Evolutionary conservation across 2,797 vertebrate genomes (phyloP), one percentile per base, ranked within the genome.

Genomic region (Salmo trutta): DNA sequence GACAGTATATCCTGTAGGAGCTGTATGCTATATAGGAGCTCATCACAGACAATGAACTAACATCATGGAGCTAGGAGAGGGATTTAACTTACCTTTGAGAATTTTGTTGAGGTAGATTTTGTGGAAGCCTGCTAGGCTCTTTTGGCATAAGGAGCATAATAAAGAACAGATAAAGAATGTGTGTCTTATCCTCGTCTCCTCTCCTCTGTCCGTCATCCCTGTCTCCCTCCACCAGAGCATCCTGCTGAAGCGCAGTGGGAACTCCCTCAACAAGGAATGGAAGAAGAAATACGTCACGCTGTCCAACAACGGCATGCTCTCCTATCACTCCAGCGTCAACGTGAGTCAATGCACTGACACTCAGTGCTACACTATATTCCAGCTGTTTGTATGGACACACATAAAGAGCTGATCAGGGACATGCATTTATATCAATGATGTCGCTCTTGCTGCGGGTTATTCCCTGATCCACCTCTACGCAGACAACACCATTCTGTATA

Each of bases 211-310:
- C 5, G 15, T 36, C 59, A 82, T 78, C 31, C 75, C 74, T 79
- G 47, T 76, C 16, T 3, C 21, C 76, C 67, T 78, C 72, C 74
- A 15, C 79, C 92, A 97, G 97, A 96, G 96, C 84, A 94, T 97
- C 86, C 89, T 98, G 75, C 91, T 97, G 89, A 98, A 98, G 82
- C 95, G 96, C 87, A 97, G 97, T 0, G 96, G 97, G 67, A 97
- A 95, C 87, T 97, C 97, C 15, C 93, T 98, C 82, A 98, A 98
- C 92, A 98, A 98, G 90, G 97, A 98, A 82, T 98, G 97, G 97
- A 98, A 98, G 92, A 98, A 97, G 94, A 98, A 98, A 66, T 98
- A 97, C 1, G 97, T 98, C 74, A 97, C 97, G 0, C 86, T 98
- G 81, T 95, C 95, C 87, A 97, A 94, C 80, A 96, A 98, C 0